Percentiles rank a stretch among this genome's conserved stretches.
These are phyloP conservation scores for Arvicanthis niloticus DNA, from an alignment of 2,113 vertebrate genomes.

Conservation along the genomic window DNA sequence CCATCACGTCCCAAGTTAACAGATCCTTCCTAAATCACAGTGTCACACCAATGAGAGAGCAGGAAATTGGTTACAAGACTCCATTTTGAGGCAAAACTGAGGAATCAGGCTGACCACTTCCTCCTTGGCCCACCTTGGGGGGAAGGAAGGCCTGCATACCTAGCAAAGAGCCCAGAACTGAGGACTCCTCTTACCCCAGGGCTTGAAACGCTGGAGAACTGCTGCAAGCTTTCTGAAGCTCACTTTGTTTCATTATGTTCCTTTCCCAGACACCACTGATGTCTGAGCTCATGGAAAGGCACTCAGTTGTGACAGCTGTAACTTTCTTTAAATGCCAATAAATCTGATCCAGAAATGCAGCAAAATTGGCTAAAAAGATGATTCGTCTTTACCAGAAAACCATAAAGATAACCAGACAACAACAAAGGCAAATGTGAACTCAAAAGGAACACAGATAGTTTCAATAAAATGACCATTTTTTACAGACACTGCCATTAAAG, in stretches of 20 bases:
- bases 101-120: not conserved
- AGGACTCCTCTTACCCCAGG: not conserved
- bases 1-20: not conserved
- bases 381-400: constrained; percentile 22
- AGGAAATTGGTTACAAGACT: not conserved
- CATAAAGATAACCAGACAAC: not conserved
- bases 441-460: constrained; percentile 32
- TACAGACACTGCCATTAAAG: not conserved
- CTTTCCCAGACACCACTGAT: not conserved
- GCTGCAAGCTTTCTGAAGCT: not conserved
- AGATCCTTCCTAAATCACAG: not conserved
- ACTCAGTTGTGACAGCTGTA: not conserved
- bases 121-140: not conserved
- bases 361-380: not conserved
- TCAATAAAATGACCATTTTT: not conserved
- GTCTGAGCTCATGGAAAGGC: constrained; percentile 5
- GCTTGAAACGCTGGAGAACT: not conserved
- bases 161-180: not conserved
- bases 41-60: not conserved
- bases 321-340: constrained; percentile 56
- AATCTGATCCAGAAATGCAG: not conserved
- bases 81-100: too few relatives aligned
- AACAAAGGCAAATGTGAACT: constrained; percentile 29
- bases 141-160: not conserved
- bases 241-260: not conserved